These are phyloP conservation scores for Crax fasciolata DNA, from an alignment of 2,797 vertebrate genomes.

Conservation along the genomic window DNA sequence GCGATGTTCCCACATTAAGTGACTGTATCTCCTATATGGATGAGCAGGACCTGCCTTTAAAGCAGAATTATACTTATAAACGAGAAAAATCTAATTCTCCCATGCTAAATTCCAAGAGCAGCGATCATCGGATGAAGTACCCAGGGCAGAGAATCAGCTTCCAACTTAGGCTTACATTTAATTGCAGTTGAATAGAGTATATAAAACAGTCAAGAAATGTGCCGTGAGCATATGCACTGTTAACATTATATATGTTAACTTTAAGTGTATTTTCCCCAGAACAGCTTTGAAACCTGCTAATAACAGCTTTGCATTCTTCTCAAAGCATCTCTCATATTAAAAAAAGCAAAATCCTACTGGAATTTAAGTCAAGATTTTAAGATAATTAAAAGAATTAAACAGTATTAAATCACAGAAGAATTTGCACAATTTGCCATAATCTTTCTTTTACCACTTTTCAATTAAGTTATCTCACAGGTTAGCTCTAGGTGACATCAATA, in stretches of 20 bases:
- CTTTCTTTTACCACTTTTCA: not conserved
- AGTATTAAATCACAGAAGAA: not conserved
- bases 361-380: not conserved
- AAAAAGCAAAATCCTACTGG: not conserved
- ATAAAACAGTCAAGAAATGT: not conserved
- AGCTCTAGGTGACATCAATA: not conserved
- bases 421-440: not conserved
- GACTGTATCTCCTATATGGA: not conserved
- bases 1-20: not conserved
- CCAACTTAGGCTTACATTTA: not conserved
- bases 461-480: not conserved
- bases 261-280: not conserved
- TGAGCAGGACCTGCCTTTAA: not conserved
- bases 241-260: not conserved
- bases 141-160: not conserved
- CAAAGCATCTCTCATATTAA: not conserved
- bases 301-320: not conserved
- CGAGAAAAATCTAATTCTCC: slow-evolving; percentile 12
- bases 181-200: not conserved
- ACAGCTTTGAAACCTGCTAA: not conserved
- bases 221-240: not conserved
- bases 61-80: not conserved
- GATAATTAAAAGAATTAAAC: not conserved
- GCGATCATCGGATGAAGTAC: not conserved
- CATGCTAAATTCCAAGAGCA: not conserved